Evolutionary conservation across 2,113 vertebrate species (phyloP), one percentile per base, ranked within the genome.

Genomic region (Thunnus maccoyii): DNA sequence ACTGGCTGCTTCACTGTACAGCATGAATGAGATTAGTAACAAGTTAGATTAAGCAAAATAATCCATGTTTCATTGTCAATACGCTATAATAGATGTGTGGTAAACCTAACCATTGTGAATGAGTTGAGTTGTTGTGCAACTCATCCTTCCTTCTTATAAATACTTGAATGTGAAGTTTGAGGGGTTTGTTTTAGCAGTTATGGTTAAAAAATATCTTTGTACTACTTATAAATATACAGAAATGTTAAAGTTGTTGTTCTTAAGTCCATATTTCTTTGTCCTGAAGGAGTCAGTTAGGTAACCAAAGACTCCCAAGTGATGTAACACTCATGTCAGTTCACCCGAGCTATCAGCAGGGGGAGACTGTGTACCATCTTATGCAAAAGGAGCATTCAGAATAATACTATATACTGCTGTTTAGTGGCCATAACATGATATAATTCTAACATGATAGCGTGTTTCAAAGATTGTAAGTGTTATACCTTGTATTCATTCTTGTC

Each of bases 311-410:
- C 46, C 13, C n/a, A 20, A 56, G 83, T 93, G 91, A 91, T 90
- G 82, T 93, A 93, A 93, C 87, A 46, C 15, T 2, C 36, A 7
- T 13, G 67, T 32, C 76, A 83, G 57, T 90, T 90, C 81, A 41
- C 0, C 17, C 12, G 9, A 13, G 2, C 10, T 3, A 3, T 69
- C 92, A 72, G 80, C 66, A 91, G 88, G 54, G 74, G 86, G 85
- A 48, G 77, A 55, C 68, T 22, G 41, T 2, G 12, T 4, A 64
- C 65, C n/a, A 5, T 25, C 17, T 71, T 18, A 62, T 56, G 13
- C 32, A 72, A 30, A 62, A 25, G 7, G 2, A 18, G 20, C 2
- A 12, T 8, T 30, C 3, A n/a, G 8, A 12, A 4, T 18, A 11
- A 10, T 16, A 46, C 3, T 27, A 9, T 15, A 10, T 17, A 55